phyloP scores from a whole-genome alignment of 2,113 vertebrate genomes.

The Bubo bubo region DNA sequence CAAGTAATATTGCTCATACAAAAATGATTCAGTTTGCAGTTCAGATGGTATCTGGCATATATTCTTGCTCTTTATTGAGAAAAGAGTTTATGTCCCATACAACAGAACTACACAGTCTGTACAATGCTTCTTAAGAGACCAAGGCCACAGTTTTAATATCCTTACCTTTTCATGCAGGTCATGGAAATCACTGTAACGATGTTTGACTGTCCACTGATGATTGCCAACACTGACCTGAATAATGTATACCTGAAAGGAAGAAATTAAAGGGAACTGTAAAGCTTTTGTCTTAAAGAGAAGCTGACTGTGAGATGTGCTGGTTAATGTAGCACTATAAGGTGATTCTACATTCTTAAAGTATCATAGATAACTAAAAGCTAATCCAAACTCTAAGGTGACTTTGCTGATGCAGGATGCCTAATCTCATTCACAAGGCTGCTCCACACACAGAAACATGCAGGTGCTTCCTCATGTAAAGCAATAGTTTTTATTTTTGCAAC shows the following conservation, averaged over 20 bases:
- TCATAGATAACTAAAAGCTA: not conserved
- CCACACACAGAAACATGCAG: not conserved
- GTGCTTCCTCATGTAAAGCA: not conserved
- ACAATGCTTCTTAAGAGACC: not conserved
- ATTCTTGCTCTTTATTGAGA: not conserved
- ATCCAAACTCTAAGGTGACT: not conserved
- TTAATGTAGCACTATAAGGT: not conserved
- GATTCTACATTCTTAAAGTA: not conserved
- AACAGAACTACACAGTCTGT: not conserved
- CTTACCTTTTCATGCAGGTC: conserved; percentile 96
- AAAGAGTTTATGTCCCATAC: not conserved
- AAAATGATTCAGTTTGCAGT: not conserved
- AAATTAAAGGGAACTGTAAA: not conserved
- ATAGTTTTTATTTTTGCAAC: not conserved
- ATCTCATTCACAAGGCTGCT: not conserved
- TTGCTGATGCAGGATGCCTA: not conserved
- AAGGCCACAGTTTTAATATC: not conserved
- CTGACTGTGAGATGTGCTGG: not conserved
- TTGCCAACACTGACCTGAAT: conserved; percentile 88
- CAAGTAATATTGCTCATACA: not conserved
- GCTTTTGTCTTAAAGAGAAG: not conserved
- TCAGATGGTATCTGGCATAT: not conserved
- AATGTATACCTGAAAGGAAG: conserved; percentile 87
- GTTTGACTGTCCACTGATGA: conserved; percentile 93
- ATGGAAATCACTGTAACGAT: conserved; percentile 96